These are phyloP conservation scores for Meriones unguiculatus DNA, from an alignment of 2,113 vertebrate species.

Conservation along the genomic window DNA sequence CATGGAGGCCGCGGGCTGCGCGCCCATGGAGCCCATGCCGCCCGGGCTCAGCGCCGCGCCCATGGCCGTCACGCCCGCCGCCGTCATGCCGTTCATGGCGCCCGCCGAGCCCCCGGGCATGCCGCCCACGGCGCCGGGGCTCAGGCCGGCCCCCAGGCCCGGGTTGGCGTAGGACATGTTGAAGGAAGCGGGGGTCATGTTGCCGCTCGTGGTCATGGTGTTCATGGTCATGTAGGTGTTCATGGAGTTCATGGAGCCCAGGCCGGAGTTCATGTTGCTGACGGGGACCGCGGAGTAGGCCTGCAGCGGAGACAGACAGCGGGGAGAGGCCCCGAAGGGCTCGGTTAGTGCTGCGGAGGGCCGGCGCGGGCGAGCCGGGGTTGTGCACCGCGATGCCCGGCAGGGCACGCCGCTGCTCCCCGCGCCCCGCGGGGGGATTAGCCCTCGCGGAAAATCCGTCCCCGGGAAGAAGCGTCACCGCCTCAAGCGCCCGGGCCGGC, in stretches of 20 bases:
- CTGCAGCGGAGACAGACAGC: conserved; percentile 86
- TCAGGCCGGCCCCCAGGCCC: conserved; percentile 91
- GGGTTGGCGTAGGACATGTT: conserved; percentile 98
- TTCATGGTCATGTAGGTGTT: conserved; percentile 96
- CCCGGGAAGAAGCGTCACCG: conserved; percentile 65
- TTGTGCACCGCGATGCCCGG: neutral
- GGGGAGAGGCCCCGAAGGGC: conserved; percentile 71
- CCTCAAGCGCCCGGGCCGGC: conserved; percentile 37
- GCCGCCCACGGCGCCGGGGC: conserved; percentile 90
- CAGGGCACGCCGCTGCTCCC: no score
- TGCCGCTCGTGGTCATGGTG: conserved; percentile 92
- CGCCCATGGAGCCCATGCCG: conserved; percentile 91
- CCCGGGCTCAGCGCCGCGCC: conserved; percentile 93
- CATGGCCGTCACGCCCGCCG: conserved; percentile 90
- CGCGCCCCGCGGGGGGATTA: conserved; percentile 36
- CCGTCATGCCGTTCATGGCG: conserved; percentile 92
- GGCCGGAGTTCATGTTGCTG: conserved; percentile 94
- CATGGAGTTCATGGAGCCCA: conserved; percentile 95
- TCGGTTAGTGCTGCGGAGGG: conserved; percentile 59
- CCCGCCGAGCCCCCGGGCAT: conserved; percentile 89
- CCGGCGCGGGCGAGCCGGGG: no score
- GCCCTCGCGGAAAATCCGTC: conserved; percentile 56
- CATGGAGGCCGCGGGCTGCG: conserved; percentile 92
- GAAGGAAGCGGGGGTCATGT: conserved; percentile 95
- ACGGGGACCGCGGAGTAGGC: conserved; percentile 96